Evolutionary conservation across 2,797 vertebrate genomes (phyloP), one percentile per base, ranked within the genome.

Genomic region (Gambelia wislizenii): DNA sequence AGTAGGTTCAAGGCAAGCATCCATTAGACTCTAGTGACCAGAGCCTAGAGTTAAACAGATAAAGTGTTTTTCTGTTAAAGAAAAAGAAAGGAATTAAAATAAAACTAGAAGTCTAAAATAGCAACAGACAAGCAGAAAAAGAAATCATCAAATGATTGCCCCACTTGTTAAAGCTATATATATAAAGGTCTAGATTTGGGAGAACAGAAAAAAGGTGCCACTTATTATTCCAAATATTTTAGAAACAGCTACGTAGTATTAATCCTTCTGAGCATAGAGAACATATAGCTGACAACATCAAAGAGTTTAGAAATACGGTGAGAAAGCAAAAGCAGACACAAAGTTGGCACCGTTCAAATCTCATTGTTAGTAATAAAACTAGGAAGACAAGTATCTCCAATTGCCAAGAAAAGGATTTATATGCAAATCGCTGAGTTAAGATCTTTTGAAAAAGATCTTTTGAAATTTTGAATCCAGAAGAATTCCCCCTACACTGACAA

Each of bases 381-480:
- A 18, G 33, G 16, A 79, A 74, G 27, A 0, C 0, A 14, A 61
- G 44, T 10, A n/a, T 14, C 6, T 39, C 39, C 36, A 69, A 49
- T 49, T 54, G 83, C 88, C 69, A 27, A 30, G 61, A 61, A 84
- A 49, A 0, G 0, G 39, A 33, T 13, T 87, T 86, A 47, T 67
- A 54, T 54, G 39, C 39, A 84, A 86, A 83, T 70, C 79, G 14
- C 0, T 14, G 33, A 52, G 59, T 89, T 87, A 84, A 84, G n/a
- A 42, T 54, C 69, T 78, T 86, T 42, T 89, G 44, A 56, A 83
- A 61, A 84, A 84, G n/a, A 42, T 54, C 69, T 78, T 86, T 42
- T 89, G 44, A 56, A 83, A 61, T 64, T 47, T 42, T 89, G 85
- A 49, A 86, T 78, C 87, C 64, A 39, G 6, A 0, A 0, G 0